Conservation (phyloP, 2,797 vertebrate genomes). For the Poliocrania exsul region DNA sequence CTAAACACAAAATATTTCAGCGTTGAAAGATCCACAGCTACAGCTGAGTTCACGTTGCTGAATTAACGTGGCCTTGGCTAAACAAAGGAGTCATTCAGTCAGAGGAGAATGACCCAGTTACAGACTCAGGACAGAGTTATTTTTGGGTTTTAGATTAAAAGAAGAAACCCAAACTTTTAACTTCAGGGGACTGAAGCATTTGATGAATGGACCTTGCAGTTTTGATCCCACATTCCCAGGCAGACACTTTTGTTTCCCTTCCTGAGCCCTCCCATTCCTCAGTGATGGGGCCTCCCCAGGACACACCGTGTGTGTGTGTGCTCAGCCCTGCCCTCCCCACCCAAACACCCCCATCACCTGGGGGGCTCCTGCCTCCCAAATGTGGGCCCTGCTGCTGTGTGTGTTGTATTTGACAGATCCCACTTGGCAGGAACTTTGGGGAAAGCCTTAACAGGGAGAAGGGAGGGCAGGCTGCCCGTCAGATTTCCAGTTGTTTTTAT, state of each 20-base stretch:
- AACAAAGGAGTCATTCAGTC: slow-evolving; percentile 64
- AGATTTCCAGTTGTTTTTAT: neutral
- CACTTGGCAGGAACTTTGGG: neutral
- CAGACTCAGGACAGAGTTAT: neutral
- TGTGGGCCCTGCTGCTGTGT: fast-evolving
- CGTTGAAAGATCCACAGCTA: neutral
- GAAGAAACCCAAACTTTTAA: neutral
- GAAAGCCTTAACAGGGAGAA: neutral
- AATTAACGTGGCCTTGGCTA: neutral
- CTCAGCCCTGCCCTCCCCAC: neutral
- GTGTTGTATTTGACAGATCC: neutral
- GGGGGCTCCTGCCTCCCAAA: neutral
- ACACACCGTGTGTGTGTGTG: neutral
- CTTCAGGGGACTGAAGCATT: neutral
- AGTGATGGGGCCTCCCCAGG: neutral
- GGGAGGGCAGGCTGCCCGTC: neutral
- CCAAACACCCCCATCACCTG: neutral
- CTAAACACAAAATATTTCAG: neutral
- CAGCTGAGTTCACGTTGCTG: neutral
- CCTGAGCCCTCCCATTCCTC: neutral
- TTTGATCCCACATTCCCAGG: neutral
- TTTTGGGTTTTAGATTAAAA: neutral
- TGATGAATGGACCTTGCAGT: neutral
- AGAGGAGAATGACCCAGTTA: slow-evolving; percentile 31
- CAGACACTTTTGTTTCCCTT: neutral